Evolutionary conservation across 2,113 vertebrate species (phyloP), one percentile per base, ranked within the genome.

Genomic region (Dryoscopus gambensis): DNA sequence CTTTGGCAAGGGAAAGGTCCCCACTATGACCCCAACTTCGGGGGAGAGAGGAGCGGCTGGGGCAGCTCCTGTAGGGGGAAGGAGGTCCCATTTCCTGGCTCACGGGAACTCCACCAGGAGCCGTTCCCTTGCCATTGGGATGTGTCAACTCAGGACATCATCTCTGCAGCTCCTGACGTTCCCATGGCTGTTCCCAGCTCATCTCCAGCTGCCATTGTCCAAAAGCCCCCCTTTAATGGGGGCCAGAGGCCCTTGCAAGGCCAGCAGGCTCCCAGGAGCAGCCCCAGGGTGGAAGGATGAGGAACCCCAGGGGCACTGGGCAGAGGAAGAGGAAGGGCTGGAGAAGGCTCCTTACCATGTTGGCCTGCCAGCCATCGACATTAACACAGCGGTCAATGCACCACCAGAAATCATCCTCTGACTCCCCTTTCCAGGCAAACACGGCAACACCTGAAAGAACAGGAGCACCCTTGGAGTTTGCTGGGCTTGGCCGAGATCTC

Each of bases 341-440:
- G 35, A 70, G 57, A 75, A 67, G 74, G 53, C 63, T 64, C 88
- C 55, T 95, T 98, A 99, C 99, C 99, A 99, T 99, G 96, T 99
- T 99, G 95, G 99, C 98, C 97, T 99, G 99, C 99, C 99, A 99
- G 94, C 98, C 98, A 69, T 99, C 99, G 12, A 98, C 97, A 95
- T 99, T 99, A 91, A 99, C 99, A 94, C 99, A 99, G 93, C 99
- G 98, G 96, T 99, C 99, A 44, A 99, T 99, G 96, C 99, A 99
- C 99, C 99, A 99, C 99, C 99, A 99, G 98, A 99, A 99, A 97
- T 99, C 99, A 71, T 99, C 99, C 97, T 99, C 99, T 1, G 99
- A 99, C 96, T 99, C 99, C 37, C 99, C 99, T 81, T 99, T 99
- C 99, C 99, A 99, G 46, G 99, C 99, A 96, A 99, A 99, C 96